Evolutionary conservation across 2,113 vertebrate genomes (phyloP).

Genomic region (Neomonachus schauinslandi): DNA sequence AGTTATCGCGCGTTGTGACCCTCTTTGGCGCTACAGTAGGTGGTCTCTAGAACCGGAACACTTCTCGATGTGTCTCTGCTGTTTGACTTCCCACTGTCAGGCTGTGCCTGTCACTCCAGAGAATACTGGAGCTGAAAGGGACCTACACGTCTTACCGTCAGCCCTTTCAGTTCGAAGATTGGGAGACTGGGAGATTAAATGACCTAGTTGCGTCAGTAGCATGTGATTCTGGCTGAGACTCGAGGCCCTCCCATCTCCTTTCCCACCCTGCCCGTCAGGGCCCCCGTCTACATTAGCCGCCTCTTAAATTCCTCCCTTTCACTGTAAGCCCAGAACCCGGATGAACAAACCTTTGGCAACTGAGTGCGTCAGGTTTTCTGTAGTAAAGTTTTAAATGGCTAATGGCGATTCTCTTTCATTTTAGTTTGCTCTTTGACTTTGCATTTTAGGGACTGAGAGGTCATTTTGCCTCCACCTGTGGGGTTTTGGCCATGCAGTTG

Average conservation of each 20-base stretch:
- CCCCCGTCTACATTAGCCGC: neutral
- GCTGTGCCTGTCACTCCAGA: neutral
- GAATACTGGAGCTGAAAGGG: neutral
- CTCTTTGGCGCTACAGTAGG: neutral
- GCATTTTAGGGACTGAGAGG: neutral
- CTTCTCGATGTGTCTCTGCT: neutral
- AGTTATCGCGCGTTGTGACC: neutral
- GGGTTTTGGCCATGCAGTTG: neutral
- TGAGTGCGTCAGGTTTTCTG: neutral
- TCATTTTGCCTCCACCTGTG: neutral
- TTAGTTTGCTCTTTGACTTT: neutral
- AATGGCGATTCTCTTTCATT: neutral
- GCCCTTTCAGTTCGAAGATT: neutral
- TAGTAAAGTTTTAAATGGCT: neutral
- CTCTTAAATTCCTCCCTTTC: neutral
- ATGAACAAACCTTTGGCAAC: neutral
- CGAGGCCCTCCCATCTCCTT: neutral
- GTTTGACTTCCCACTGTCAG: neutral
- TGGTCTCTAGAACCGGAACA: neutral
- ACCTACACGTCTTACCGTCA: neutral
- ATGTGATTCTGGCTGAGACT: neutral
- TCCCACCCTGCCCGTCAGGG: rapidly evolving
- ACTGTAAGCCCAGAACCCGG: neutral
- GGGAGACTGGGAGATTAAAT: neutral
- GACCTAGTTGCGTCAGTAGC: neutral